These are phyloP conservation scores for Scalopus aquaticus DNA, from an alignment of 2,113 vertebrate genomes.

Conservation along the genomic window DNA sequence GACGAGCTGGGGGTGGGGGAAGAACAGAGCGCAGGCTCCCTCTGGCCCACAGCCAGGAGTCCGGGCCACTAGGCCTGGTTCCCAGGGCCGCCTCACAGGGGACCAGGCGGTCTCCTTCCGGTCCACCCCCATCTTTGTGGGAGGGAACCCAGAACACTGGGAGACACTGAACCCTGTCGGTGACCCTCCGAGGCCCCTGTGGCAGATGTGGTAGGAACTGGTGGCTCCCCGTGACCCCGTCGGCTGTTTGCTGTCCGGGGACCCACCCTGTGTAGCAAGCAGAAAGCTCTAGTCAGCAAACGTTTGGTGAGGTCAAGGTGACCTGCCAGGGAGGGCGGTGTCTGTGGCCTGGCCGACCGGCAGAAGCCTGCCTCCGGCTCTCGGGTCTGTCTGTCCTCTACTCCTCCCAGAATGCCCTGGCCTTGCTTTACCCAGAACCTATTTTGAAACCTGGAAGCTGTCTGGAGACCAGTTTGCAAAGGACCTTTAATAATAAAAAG, in stretches of 20 bases:
- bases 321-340: neutral
- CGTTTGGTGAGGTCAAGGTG: neutral
- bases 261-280: fast-evolving
- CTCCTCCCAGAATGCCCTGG: neutral
- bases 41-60: fast-evolving
- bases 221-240: fast-evolving
- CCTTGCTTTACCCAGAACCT: too few species aligned
- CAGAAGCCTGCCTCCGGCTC: neutral
- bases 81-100: neutral
- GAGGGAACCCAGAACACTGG: fast-evolving
- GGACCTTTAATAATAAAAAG: neutral
- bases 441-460: neutral
- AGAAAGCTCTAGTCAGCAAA: neutral
- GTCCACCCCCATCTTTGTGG: neutral
- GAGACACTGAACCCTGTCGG: neutral
- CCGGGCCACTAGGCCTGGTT: neutral
- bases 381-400: too few species aligned
- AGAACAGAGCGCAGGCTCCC: neutral
- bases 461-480: neutral
- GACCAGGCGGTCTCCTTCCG: neutral
- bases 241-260: neutral
- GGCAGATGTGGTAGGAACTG: neutral
- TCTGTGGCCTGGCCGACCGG: neutral
- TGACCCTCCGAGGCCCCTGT: too few species aligned
- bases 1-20: fast-evolving